Evolutionary conservation across 1,140 invertebrate genomes (phyloP), one percentile per base, ranked within the genome.

Genomic region (Cydia strobilella): DNA sequence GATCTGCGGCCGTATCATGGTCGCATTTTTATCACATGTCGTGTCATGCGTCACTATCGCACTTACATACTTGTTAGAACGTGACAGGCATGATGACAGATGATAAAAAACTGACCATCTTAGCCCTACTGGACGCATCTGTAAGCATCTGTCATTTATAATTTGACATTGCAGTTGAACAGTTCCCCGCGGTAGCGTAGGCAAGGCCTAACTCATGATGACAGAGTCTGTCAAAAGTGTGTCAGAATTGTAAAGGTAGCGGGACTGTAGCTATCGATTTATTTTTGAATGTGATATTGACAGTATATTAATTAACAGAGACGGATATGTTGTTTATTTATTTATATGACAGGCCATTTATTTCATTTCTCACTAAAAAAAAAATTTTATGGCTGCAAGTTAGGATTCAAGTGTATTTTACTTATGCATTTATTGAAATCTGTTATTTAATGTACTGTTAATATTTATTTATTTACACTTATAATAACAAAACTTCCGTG

Each of bases 221-320:
- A 31, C 27, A 65, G 63, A 13, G n/a, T 18, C 65, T 35, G 65
- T 69, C 65, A 69, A 65, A 65, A 51, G n/a, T 51, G 54, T 59
- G 54, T 10, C 54, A 23, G 65, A 20, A n/a, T 2, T 63, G 59
- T 63, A 12, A n/a, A 66, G 25, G 35, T 39, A 18, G 15, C 15
- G 18, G 18, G 54, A 23, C 54, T 59, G 54, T 59, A 59, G 20
- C 54, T 59, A 23, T 59, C 54, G 15, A 12, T 23, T 59, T 59
- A 20, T 65, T 65, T 65, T 65, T 69, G n/a, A n/a, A 69, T 18
- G 15, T 9, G 27, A 69, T 35, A 35, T 69, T 69, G 65, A 69
- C 31, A 69, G 15, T 69, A 69, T 18, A 35, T 35, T 69, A 10
- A 18, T 27, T 69, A 39, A 20, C n/a, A 35, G 3, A 18, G 4